These are phyloP conservation scores for Galerucella calmariensis DNA, from an alignment of 2,888 invertebrate species.

Conservation along the genomic window DNA sequence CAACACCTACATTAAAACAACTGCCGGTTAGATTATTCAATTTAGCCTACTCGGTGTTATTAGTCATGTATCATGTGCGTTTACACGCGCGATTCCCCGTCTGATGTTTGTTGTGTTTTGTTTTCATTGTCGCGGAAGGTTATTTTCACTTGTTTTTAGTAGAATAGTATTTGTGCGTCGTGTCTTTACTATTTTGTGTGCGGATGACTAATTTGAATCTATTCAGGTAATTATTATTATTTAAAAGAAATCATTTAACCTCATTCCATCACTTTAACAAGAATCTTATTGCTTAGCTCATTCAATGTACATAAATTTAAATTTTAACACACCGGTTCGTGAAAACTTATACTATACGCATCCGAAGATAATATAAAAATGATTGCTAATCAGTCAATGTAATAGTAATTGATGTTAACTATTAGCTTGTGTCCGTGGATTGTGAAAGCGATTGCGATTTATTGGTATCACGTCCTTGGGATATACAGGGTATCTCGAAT, in stretches of 20 bases:
- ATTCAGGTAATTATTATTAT: background rate
- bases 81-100: constrained; percentile 32
- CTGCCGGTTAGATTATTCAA: constrained; percentile 39
- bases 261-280: background rate
- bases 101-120: constrained; percentile 28
- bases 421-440: no score
- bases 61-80: constrained; percentile 39
- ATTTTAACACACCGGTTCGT: no score
- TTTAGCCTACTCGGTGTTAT: constrained; percentile 36
- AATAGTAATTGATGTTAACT: no score
- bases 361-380: no score
- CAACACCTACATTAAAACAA: constrained; percentile 35
- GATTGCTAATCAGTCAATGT: no score
- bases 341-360: no score
- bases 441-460: no score
- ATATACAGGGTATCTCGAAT: no score
- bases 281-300: background rate
- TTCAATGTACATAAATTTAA: no score
- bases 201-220: background rate
- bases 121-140: constrained; percentile 15
- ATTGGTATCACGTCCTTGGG: no score
- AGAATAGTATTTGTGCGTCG: background rate
- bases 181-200: background rate
- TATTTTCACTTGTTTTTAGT: constrained; percentile 18
- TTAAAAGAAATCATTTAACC: background rate